Conservation (phyloP, 2,888 invertebrate species). For the Liopterus haemorrhoidalis region DNA sequence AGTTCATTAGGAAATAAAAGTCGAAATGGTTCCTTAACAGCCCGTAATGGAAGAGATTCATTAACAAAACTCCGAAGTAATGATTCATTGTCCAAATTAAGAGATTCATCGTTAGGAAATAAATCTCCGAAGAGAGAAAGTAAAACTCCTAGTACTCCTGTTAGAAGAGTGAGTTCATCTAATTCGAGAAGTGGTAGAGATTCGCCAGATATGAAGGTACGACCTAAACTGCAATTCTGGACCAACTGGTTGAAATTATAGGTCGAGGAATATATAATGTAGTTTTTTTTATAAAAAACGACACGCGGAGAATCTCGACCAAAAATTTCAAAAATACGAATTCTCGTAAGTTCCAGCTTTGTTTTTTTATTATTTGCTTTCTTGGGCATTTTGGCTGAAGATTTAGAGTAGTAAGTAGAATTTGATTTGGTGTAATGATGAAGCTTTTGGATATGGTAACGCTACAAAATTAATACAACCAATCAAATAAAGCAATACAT, state of each 20-base stretch:
- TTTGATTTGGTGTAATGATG: no score
- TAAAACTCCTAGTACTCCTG: slow-evolving; percentile 16
- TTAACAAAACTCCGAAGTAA: slow-evolving; percentile 41
- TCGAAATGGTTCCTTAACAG: slow-evolving; percentile 43
- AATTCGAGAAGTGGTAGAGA: slow-evolving; percentile 42
- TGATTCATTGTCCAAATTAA: slow-evolving; percentile 48
- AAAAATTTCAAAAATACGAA: slow-evolving; percentile 36
- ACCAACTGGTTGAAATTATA: slow-evolving; percentile 55
- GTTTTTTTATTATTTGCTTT: slow-evolving; percentile 48
- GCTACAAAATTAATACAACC: no score
- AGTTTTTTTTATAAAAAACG: no score
- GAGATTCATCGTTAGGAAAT: slow-evolving; percentile 36
- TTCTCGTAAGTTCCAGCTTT: slow-evolving; percentile 48
- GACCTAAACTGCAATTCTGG: slow-evolving; percentile 65
- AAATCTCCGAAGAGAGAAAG: slow-evolving; percentile 30
- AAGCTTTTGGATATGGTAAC: no score
- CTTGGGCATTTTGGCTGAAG: slow-evolving; percentile 38
- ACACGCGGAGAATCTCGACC: no score
- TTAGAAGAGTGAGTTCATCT: slow-evolving; percentile 42
- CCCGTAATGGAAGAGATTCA: slow-evolving; percentile 26
- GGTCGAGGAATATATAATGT: no score
- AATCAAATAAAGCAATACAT: no score
- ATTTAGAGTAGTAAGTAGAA: no score
- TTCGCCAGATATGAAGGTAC: slow-evolving; percentile 61
- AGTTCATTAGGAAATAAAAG: slow-evolving; percentile 43